A percentile compares a stretch with the other conserved stretches of the same genome.
Conservation (phyloP, 2,113 vertebrate genomes). For the Cyprinodon brontotheroides region DNA sequence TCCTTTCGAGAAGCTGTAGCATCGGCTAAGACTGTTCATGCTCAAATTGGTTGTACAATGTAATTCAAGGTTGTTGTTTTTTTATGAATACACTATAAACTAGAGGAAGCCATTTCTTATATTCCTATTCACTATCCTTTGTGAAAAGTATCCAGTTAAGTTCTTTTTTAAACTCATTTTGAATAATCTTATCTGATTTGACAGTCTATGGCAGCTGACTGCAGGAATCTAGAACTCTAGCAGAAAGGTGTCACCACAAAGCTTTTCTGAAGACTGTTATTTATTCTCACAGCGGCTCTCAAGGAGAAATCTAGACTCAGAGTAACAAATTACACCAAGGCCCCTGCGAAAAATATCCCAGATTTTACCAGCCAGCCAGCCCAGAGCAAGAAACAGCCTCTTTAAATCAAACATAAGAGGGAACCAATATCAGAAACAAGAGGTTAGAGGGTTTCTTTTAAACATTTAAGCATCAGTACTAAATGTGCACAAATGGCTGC, state of each 20-base stretch:
- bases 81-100: no score
- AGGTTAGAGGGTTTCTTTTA: not conserved
- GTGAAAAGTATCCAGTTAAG: not conserved
- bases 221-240: conserved; percentile 17
- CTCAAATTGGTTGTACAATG: no score
- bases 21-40: no score
- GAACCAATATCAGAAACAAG: conserved; percentile 16
- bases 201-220: conserved; percentile 16
- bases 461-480: not conserved
- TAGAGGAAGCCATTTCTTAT: not conserved
- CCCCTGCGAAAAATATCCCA: conserved; percentile 52
- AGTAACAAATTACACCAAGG: conserved; percentile 43
- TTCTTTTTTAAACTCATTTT: not conserved
- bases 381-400: not conserved
- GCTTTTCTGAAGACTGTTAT: conserved; percentile 55
- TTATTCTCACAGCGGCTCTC: conserved; percentile 49
- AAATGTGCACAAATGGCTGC: not conserved
- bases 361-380: conserved; percentile 45
- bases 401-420: conserved; percentile 1
- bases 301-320: conserved; percentile 45
- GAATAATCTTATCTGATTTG: conserved; percentile 8
- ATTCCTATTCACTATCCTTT: not conserved
- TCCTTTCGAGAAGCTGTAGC: no score
- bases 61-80: no score
- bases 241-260: conserved; percentile 41